These are phyloP conservation scores for Podiceps cristatus DNA, from an alignment of 2,113 vertebrate genomes.

Conservation along the genomic window DNA sequence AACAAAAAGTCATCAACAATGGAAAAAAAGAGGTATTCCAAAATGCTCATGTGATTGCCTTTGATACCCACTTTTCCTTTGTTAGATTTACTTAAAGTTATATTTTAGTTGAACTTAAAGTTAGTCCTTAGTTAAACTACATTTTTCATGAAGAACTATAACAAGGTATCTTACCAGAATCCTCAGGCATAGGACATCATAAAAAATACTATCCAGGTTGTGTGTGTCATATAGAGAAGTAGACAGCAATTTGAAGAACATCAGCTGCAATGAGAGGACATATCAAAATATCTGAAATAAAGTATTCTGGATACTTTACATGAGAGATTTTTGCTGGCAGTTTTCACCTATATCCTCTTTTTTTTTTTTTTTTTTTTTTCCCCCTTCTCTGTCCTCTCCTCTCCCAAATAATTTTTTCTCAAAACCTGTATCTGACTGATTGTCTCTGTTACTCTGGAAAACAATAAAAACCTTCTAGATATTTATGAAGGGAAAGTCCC, in stretches of 20 bases:
- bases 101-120: not conserved
- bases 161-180: not conserved
- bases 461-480: not conserved
- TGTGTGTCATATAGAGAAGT: not conserved
- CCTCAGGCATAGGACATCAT: not conserved
- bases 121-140: not conserved
- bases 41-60: not conserved
- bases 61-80: not conserved
- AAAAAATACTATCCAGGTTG: not conserved
- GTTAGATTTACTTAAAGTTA: not conserved
- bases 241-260: not conserved
- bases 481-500: not conserved
- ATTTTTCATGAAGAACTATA: not conserved
- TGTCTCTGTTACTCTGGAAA: not conserved
- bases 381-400: not conserved
- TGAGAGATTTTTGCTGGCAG: not conserved
- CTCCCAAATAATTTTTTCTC: not conserved
- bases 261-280: not conserved
- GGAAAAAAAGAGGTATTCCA: not conserved
- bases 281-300: not conserved
- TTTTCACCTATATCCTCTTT: not conserved
- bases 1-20: not conserved
- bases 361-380: not conserved
- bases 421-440: not conserved
- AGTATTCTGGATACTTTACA: not conserved